Evolutionary conservation across 1,140 invertebrate genomes (phyloP).

Genomic region (Zeugodacus cucurbitae): DNA sequence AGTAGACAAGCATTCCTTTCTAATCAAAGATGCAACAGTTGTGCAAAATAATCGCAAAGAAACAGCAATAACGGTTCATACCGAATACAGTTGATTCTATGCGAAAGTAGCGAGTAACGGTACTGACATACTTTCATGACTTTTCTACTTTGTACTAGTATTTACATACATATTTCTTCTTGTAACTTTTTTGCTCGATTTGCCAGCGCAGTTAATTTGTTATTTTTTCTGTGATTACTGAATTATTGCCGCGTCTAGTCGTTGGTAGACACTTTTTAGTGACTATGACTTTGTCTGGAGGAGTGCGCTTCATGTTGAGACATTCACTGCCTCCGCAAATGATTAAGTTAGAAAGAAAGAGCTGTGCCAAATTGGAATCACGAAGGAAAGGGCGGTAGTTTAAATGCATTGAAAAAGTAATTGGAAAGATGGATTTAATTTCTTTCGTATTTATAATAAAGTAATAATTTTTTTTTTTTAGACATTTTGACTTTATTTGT

Average conservation of each 20-base stretch:
- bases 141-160: background rate
- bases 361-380: background rate
- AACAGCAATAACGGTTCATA: background rate
- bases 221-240: background rate
- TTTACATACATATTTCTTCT: background rate
- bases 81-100: background rate
- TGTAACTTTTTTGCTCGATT: background rate
- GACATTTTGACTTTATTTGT: too few relatives aligned
- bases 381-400: background rate
- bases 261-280: background rate
- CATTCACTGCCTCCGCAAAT: background rate
- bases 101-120: background rate
- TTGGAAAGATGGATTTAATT: too few relatives aligned
- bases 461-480: too few relatives aligned
- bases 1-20: constrained; percentile 36
- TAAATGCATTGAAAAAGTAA: background rate
- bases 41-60: background rate
- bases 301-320: background rate
- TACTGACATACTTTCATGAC: constrained; percentile 21
- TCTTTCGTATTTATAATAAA: too few relatives aligned
- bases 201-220: background rate
- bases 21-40: constrained; percentile 38
- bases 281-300: background rate
- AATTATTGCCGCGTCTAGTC: background rate
- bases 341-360: background rate